Evolutionary conservation across 2,888 invertebrate genomes (phyloP).

Genomic region (Amphipyra berbera): DNA sequence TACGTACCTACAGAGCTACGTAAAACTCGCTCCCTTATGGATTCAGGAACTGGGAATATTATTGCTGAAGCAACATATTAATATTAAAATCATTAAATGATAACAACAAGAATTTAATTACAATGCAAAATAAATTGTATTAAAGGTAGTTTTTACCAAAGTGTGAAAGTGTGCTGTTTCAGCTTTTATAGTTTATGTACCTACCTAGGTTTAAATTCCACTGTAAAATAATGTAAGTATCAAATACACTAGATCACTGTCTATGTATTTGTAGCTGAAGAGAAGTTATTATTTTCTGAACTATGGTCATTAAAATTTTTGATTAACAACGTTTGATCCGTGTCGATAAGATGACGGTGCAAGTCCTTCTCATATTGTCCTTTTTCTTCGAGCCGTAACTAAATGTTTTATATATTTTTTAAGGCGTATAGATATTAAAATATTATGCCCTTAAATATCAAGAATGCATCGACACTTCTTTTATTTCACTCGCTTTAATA

Average conservation of each 20-base stretch:
- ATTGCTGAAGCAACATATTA: too few relatives aligned
- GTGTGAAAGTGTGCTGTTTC: too few relatives aligned
- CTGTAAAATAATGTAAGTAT: conserved; percentile 63
- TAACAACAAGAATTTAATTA: too few relatives aligned
- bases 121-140: too few relatives aligned
- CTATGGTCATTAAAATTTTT: conserved; percentile 90
- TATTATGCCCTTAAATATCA: conserved; percentile 77
- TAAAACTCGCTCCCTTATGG: too few relatives aligned
- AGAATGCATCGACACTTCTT: conserved; percentile 73
- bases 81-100: too few relatives aligned
- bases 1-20: too few relatives aligned
- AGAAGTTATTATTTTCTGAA: conserved; percentile 89
- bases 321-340: conserved; percentile 89
- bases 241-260: conserved; percentile 64
- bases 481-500: conserved; percentile 62
- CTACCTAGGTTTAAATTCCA: not conserved
- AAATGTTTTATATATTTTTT: conserved; percentile 85
- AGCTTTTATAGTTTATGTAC: too few relatives aligned
- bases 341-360: conserved; percentile 88
- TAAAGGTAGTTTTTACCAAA: too few relatives aligned
- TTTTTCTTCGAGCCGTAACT: conserved; percentile 84
- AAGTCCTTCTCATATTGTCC: conserved; percentile 80
- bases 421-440: conserved; percentile 77
- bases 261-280: conserved; percentile 76
- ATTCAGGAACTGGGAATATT: too few relatives aligned